Conservation (phyloP, 2,113 vertebrate genomes). For the Podarcis raffonei region DNA sequence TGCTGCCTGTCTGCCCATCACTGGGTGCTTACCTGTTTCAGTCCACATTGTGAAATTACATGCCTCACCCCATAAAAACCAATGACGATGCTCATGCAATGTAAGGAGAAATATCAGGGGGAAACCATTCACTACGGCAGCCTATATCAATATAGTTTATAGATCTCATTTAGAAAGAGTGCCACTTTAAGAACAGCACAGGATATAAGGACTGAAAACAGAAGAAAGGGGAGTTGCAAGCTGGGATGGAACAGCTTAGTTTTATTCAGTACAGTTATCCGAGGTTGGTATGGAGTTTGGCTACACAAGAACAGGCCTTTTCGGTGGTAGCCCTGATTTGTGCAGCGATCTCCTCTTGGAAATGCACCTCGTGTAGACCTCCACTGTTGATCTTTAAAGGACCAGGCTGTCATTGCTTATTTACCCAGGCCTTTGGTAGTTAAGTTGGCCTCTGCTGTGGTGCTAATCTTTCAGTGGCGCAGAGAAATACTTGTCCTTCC, state of each 20-base stretch:
- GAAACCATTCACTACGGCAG: no score
- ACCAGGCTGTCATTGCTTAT: no score
- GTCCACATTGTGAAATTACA: not conserved
- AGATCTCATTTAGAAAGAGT: not conserved
- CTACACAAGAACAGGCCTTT: no score
- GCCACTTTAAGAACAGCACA: not conserved
- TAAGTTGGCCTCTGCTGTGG: no score
- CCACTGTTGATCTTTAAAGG: no score
- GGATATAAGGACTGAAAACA: not conserved
- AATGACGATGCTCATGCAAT: not conserved
- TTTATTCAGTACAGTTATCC: not conserved
- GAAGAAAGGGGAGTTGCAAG: not conserved
- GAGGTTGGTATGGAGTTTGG: no score
- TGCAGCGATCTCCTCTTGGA: no score
- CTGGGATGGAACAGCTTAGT: not conserved
- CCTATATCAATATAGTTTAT: not conserved
- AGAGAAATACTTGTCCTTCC: no score
- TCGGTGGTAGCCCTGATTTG: no score
- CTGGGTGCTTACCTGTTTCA: not conserved
- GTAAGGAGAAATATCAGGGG: not conserved
- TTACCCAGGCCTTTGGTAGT: no score
- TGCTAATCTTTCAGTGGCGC: no score
- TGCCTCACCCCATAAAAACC: not conserved
- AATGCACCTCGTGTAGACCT: no score
- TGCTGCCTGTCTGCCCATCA: not conserved